These are phyloP conservation scores for Motacilla alba DNA, from an alignment of 2,113 vertebrate species.

Conservation along the genomic window DNA sequence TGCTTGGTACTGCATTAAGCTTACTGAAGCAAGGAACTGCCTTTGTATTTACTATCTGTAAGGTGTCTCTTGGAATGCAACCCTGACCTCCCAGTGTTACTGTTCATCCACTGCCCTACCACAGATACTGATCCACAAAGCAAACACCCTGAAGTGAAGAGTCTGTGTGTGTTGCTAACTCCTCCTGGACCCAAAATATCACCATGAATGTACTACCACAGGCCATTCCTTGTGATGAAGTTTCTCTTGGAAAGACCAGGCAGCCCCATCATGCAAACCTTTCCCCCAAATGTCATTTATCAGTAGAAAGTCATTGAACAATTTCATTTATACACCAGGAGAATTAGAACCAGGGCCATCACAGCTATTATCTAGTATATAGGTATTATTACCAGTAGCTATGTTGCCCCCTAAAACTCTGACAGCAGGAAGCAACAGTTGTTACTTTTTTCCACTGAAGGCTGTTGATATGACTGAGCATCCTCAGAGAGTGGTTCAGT, in stretches of 20 bases:
- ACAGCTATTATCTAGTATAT: background rate
- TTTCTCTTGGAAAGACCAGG: background rate
- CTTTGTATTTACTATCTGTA: background rate
- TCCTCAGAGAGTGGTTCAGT: background rate
- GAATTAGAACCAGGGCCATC: background rate
- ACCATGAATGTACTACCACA: background rate
- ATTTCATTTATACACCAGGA: background rate
- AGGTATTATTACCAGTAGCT: background rate
- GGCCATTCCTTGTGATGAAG: background rate
- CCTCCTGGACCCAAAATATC: background rate
- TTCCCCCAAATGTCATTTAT: background rate
- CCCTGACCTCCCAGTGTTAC: rapidly evolving
- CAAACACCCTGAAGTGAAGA: background rate
- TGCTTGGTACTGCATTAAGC: background rate
- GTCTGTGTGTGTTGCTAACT: background rate
- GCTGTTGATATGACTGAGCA: background rate
- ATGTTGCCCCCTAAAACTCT: background rate
- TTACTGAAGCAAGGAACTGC: background rate
- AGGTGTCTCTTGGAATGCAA: background rate
- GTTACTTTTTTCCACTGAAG: background rate
- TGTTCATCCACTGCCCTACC: background rate
- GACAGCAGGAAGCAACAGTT: background rate
- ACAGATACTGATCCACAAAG: background rate
- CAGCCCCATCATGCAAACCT: background rate
- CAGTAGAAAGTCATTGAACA: background rate